Conservation (phyloP, 2,797 vertebrate genomes). For the Gymnodraco acuticeps region DNA sequence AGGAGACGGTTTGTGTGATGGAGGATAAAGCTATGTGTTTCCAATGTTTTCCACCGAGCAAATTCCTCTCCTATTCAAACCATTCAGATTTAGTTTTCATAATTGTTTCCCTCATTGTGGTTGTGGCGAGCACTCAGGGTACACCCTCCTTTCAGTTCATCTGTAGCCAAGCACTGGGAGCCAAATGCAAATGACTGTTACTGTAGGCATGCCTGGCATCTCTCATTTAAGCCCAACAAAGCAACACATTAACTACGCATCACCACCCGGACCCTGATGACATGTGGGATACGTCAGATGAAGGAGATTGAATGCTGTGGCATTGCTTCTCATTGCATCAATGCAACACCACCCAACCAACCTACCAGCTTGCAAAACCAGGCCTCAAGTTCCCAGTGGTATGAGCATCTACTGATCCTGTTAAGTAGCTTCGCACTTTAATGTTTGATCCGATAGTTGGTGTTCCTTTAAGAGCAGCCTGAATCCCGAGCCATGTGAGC, state of each 20-base stretch:
- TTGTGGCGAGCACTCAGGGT: constrained; percentile 38
- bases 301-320: constrained; percentile 38
- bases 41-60: not conserved
- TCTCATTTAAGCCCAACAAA: constrained; percentile 67
- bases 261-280: constrained; percentile 50
- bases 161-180: constrained; percentile 52
- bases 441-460: constrained; percentile 19
- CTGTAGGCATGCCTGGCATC: constrained; percentile 74
- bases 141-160: constrained; percentile 52
- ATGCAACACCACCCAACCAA: not conserved
- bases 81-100: constrained; percentile 34
- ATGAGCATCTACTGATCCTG: not conserved
- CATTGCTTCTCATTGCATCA: constrained; percentile 37
- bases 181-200: constrained; percentile 73
- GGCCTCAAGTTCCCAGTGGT: not conserved
- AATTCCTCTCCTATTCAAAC: constrained; percentile 16
- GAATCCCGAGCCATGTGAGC: constrained; percentile 31
- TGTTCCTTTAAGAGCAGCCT: constrained; percentile 28
- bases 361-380: not conserved
- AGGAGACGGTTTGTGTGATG: constrained; percentile 26
- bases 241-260: constrained; percentile 67
- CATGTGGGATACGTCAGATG: constrained; percentile 59
- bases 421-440: not conserved
- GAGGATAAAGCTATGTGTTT: not conserved
- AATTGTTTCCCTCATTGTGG: constrained; percentile 49